These are phyloP conservation scores for Calephelis virginiensis DNA, from an alignment of 1,140 invertebrate species.

Conservation along the genomic window DNA sequence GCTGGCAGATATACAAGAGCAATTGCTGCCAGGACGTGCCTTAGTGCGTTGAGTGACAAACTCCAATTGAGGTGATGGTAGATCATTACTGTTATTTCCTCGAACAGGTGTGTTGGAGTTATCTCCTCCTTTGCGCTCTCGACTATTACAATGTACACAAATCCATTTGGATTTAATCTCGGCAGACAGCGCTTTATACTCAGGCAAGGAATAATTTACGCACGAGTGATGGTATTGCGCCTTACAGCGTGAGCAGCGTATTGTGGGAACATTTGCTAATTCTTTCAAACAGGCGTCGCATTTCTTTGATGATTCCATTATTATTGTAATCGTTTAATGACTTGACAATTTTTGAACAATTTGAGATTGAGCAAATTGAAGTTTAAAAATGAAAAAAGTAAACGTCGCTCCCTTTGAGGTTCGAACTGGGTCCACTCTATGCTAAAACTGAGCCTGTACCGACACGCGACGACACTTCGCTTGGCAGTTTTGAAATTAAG, in stretches of 20 bases:
- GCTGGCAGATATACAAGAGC: slow-evolving; percentile 20
- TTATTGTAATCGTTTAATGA: background rate
- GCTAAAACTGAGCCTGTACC: too few species aligned
- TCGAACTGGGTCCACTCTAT: too few species aligned
- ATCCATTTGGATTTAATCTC: slow-evolving; percentile 23
- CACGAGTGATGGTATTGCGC: slow-evolving; percentile 18
- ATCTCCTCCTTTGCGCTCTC: slow-evolving; percentile 24
- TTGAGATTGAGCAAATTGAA: too few species aligned
- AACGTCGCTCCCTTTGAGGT: too few species aligned
- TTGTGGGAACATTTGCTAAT: background rate
- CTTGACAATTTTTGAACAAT: too few species aligned
- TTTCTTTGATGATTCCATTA: background rate
- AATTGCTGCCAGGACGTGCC: slow-evolving; percentile 7
- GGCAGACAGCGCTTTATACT: slow-evolving; percentile 16
- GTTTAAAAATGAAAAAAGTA: too few species aligned
- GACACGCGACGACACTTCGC: too few species aligned
- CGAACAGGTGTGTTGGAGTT: slow-evolving; percentile 22
- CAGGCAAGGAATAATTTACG: slow-evolving; percentile 13
- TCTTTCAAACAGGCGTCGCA: slow-evolving; percentile 14
- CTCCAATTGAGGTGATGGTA: slow-evolving; percentile 22
- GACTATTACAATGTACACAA: slow-evolving; percentile 20
- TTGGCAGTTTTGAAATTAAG: too few species aligned
- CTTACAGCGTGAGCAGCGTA: slow-evolving; percentile 19
- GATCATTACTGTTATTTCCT: slow-evolving; percentile 5
- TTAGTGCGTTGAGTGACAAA: slow-evolving; percentile 22